Conservation (phyloP, 2,797 vertebrate species). For the Labroides dimidiatus region DNA sequence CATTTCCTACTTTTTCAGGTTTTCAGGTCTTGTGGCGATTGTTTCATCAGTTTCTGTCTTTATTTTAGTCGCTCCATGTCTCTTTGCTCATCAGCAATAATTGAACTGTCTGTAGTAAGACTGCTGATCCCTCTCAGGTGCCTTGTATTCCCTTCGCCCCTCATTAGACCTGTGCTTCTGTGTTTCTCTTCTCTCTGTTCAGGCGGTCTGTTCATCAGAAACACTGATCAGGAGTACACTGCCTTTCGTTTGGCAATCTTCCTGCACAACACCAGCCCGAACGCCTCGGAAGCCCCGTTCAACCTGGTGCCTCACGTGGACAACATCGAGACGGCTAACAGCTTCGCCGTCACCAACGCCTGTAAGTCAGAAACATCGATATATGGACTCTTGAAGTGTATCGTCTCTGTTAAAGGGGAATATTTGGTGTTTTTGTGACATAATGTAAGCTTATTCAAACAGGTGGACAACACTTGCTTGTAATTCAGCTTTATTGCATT, state of each 20-base stretch:
- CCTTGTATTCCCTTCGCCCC: background rate
- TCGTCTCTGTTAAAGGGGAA: background rate
- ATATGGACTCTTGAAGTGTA: background rate
- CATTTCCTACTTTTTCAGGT: background rate
- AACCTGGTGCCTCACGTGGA: constrained; percentile 99
- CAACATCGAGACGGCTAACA: constrained; percentile 99
- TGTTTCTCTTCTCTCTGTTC: constrained; percentile 24
- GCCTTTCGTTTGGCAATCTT: constrained; percentile 98
- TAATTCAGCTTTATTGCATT: background rate
- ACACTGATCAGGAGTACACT: constrained; percentile 99
- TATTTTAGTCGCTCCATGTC: background rate
- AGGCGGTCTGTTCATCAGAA: constrained; percentile 98
- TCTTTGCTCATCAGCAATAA: constrained; percentile 1
- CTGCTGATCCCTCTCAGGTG: background rate
- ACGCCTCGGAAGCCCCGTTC: constrained; percentile 97
- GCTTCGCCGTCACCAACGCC: constrained; percentile 99
- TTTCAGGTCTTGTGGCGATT: background rate
- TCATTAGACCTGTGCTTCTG: constrained; percentile 31
- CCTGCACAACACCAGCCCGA: constrained; percentile 99
- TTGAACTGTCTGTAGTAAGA: background rate
- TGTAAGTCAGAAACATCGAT: constrained; percentile 86
- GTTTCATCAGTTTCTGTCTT: background rate
- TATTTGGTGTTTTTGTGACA: background rate
- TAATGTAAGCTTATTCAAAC: background rate
- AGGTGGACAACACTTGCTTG: background rate